Conservation (phyloP, 2,888 invertebrate species). For the Thereva unica region DNA sequence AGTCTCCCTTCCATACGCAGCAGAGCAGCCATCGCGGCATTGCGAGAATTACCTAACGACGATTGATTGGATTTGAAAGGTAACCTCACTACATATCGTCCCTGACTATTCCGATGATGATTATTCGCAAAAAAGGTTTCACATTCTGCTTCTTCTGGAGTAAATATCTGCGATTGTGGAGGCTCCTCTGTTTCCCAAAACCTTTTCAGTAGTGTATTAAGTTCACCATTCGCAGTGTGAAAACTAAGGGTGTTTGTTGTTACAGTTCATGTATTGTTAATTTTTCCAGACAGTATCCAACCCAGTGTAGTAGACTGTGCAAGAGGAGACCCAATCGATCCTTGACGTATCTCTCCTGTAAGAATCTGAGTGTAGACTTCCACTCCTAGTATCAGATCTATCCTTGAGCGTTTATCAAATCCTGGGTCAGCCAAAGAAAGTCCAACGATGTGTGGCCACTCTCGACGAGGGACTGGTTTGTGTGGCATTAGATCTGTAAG, state of each 20-base stretch:
- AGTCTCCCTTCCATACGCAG: not conserved
- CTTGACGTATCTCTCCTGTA: not conserved
- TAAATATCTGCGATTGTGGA: too few species aligned
- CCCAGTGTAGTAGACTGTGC: constrained; percentile 1
- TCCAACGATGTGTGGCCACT: constrained; percentile 1
- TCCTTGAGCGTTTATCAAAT: constrained; percentile 3
- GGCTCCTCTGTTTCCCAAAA: constrained; percentile 11
- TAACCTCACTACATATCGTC: too few species aligned
- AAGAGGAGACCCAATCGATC: not conserved
- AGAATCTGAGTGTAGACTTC: not conserved
- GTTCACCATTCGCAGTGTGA: not conserved
- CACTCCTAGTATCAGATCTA: constrained; percentile 8
- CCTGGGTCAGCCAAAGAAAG: not conserved
- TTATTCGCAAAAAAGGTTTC: too few species aligned
- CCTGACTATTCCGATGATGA: too few species aligned
- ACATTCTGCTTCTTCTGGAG: too few species aligned
- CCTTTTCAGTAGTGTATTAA: not conserved
- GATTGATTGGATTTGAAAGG: too few species aligned
- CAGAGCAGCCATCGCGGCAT: not conserved
- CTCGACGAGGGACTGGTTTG: not conserved
- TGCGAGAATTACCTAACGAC: not conserved
- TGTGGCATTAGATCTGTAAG: not conserved
- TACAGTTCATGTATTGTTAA: not conserved
- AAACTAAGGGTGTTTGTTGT: not conserved
- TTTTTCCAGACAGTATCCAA: too few species aligned